Base-by-base conservation (phyloP, 2,797 vertebrate species). In the Anguilla anguilla region DNA sequence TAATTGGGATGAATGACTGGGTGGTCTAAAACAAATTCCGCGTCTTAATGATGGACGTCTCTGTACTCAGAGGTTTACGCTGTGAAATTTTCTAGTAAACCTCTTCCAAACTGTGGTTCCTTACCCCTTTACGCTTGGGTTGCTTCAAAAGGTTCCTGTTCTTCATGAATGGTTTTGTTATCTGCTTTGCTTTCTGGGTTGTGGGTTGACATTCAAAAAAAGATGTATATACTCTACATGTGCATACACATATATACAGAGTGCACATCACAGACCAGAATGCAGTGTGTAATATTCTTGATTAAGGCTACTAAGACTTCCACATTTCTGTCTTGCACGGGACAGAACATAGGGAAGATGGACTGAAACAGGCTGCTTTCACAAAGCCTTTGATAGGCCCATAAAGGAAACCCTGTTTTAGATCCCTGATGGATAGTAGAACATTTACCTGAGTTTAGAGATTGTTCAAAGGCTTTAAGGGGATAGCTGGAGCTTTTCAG, bases 371-470 rank as follows among this genome's bases (percentile, higher is more conserved):
- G 49, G 11, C 49, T 19, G 2, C 13, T 31, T 55, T 61, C 28
- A 17, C 72, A 39, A 7, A 35, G 61, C 67, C 72, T 82, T 86
- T 81, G 57, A 69, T 53, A 86, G 57, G 85, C 46, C 87, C 85
- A 86, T 59, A 69, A 77, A 88, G 59, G 74, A 86, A 88, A 77
- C 86, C 84, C 85, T 67, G 15, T 88, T 74, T 61, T 39, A 86
- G 77, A 86, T 28, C 81, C 59, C 74, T 67, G 84, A 43, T 49
- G 85, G 87, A 81, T 82, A n/a, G 72, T 28, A 46, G 69, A 46
- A 59, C 31, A 69, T 82, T 67, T 83, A 86, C 69, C 57, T 82
- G 85, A 82, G 84, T 82, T 35, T 84, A 82, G 74, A 67, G 77
- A 82, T 86, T 64, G 39, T 61, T 79, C 83, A 69, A 85, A 69